Evolutionary conservation across 1,140 invertebrate genomes (phyloP).

Genomic region (Conus betulinus): DNA sequence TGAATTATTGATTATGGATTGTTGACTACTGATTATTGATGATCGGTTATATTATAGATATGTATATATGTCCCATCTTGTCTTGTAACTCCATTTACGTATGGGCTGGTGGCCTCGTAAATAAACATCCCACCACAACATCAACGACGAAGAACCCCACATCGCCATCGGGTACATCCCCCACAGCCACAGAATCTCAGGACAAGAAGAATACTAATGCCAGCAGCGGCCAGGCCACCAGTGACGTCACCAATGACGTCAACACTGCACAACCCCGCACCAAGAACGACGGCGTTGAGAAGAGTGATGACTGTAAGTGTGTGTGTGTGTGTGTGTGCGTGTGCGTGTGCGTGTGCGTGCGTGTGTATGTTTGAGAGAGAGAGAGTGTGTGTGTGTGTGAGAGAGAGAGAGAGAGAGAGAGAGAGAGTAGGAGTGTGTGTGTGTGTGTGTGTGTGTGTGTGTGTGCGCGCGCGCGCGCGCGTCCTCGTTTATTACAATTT

Average conservation of each 20-base stretch:
- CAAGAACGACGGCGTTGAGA: not conserved
- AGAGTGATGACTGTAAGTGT: not conserved
- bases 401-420: too few species aligned
- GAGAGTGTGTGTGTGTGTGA: not conserved
- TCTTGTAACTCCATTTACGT: too few species aligned
- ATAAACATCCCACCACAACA: too few species aligned
- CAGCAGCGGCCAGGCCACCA: not conserved
- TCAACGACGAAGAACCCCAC: too few species aligned
- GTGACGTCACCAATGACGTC: not conserved
- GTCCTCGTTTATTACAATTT: not conserved
- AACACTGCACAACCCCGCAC: not conserved
- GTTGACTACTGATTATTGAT: too few species aligned
- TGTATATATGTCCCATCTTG: too few species aligned
- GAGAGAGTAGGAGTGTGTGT: too few species aligned
- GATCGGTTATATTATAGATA: too few species aligned
- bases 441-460: conserved; percentile 4
- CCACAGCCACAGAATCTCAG: too few species aligned
- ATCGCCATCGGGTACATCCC: too few species aligned
- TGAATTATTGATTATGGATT: too few species aligned
- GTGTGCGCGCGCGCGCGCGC: not conserved
- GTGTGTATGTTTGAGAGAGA: not conserved
- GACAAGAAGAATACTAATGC: not conserved
- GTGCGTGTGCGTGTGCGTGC: not conserved
- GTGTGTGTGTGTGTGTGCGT: not conserved
- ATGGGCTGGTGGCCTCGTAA: too few species aligned